A percentile compares a stretch with the other conserved stretches of the same genome.
These are phyloP conservation scores for Watsonalla binaria DNA, from an alignment of 2,888 invertebrate genomes.

Conservation along the genomic window DNA sequence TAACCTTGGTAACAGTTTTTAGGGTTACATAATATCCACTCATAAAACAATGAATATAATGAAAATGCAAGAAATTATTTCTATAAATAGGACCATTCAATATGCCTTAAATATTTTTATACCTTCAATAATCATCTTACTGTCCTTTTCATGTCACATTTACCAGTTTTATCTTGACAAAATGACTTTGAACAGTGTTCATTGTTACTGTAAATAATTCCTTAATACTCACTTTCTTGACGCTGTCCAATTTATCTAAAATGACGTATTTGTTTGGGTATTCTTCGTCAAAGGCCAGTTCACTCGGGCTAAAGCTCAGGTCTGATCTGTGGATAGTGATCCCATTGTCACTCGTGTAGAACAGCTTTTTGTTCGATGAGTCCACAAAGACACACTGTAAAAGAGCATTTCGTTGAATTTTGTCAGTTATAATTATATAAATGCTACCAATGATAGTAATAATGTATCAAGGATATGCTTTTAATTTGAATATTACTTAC, in stretches of 20 bases:
- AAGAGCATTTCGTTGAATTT: conserved; percentile 11
- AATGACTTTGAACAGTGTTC: background rate
- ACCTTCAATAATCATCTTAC: too few relatives aligned
- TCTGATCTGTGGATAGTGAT: conserved; percentile 80
- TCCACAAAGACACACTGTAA: conserved; percentile 93
- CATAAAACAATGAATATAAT: too few relatives aligned
- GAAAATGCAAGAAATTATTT: too few relatives aligned
- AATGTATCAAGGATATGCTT: too few relatives aligned
- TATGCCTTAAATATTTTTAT: too few relatives aligned
- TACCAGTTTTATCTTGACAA: conserved; percentile 8
- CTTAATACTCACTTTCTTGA: conserved; percentile 75
- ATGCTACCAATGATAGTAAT: too few relatives aligned
- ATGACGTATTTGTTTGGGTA: conserved; percentile 84
- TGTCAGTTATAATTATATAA: too few relatives aligned
- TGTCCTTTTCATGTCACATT: background rate
- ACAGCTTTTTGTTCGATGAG: conserved; percentile 85
- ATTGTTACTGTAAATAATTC: background rate
- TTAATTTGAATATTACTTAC: too few relatives aligned
- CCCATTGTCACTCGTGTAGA: conserved; percentile 87
- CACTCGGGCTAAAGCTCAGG: conserved; percentile 87
- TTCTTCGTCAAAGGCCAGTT: conserved; percentile 86
- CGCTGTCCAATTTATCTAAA: conserved; percentile 84
- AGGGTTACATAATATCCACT: too few relatives aligned
- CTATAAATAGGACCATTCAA: too few relatives aligned
- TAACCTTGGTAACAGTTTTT: too few relatives aligned